Evolutionary conservation across 1,140 invertebrate species (phyloP).

Genomic region (Sinella curviseta): DNA sequence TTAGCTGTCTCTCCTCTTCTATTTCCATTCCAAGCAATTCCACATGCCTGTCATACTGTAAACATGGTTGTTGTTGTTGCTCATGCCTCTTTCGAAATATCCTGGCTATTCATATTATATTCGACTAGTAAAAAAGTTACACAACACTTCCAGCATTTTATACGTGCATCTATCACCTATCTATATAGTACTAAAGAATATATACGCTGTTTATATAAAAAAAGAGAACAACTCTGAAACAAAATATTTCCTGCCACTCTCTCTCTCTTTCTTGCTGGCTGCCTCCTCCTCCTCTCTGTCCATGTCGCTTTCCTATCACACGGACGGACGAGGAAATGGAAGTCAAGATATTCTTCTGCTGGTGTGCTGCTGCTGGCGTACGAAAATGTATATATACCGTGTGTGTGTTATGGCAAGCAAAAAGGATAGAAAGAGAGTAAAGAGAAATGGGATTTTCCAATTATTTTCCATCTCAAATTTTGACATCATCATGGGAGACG

Average conservation of each 20-base stretch:
- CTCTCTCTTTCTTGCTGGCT: neutral
- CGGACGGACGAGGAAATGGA: neutral
- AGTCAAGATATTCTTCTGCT: neutral
- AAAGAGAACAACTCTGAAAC: neutral
- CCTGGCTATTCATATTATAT: no score
- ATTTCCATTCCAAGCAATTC: constrained; percentile 1
- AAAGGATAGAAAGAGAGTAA: constrained; percentile 18
- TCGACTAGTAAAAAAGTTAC: no score
- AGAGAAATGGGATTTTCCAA: constrained; percentile 50
- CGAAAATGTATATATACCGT: no score
- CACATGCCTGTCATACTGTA: constrained; percentile 1
- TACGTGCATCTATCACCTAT: no score
- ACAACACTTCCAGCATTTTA: no score
- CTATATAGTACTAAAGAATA: no score
- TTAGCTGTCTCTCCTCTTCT: neutral
- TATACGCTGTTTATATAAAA: no score
- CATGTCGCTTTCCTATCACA: constrained; percentile 18
- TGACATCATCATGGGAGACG: constrained; percentile 47
- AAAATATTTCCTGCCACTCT: neutral
- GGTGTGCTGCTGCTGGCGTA: neutral
- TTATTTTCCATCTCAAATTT: constrained; percentile 49
- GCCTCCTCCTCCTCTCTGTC: neutral
- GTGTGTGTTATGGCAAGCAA: no score
- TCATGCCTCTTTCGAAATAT: no score
- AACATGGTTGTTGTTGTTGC: neutral